A percentile compares a stretch with the other conserved stretches of the same genome.
These are phyloP conservation scores for Eupeodes luniger DNA, from an alignment of 2,888 invertebrate genomes.

Conservation along the genomic window DNA sequence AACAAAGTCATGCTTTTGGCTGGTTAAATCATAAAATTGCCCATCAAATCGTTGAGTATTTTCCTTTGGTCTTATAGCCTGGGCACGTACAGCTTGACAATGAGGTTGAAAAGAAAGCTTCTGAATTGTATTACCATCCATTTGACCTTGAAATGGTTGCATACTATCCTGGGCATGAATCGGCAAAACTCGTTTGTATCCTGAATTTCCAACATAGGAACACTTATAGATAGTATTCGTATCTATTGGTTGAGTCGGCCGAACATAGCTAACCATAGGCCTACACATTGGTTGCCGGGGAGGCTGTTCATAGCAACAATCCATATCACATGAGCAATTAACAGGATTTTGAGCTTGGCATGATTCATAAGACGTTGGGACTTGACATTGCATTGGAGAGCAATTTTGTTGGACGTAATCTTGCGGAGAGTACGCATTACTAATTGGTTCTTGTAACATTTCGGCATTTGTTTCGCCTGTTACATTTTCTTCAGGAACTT, in stretches of 20 bases:
- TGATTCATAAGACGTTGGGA: constrained; percentile 78
- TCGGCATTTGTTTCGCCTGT: constrained; percentile 9
- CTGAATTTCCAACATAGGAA: constrained; percentile 86
- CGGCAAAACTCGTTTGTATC: constrained; percentile 82
- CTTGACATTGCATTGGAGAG: constrained; percentile 76
- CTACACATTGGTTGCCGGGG: constrained; percentile 80
- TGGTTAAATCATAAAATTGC: constrained; percentile 89
- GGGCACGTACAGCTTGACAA: constrained; percentile 78
- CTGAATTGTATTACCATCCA: constrained; percentile 85
- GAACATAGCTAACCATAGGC: constrained; percentile 84
- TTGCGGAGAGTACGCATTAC: constrained; percentile 63
- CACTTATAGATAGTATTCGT: constrained; percentile 88
- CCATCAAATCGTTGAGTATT: constrained; percentile 83
- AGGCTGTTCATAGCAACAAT: constrained; percentile 83
- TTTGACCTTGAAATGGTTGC: constrained; percentile 84
- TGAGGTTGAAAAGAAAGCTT: constrained; percentile 83
- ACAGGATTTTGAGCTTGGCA: constrained; percentile 77
- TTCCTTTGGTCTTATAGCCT: constrained; percentile 81
- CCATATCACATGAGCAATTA: constrained; percentile 78
- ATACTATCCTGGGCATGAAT: constrained; percentile 84
- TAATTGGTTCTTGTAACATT: background rate
- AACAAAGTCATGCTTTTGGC: constrained; percentile 90
- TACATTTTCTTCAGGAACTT: constrained; percentile 45
- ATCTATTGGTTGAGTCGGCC: constrained; percentile 86
- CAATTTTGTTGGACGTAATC: constrained; percentile 62